These are phyloP conservation scores for Phania funesta DNA, from an alignment of 2,888 invertebrate genomes.

Conservation along the genomic window DNA sequence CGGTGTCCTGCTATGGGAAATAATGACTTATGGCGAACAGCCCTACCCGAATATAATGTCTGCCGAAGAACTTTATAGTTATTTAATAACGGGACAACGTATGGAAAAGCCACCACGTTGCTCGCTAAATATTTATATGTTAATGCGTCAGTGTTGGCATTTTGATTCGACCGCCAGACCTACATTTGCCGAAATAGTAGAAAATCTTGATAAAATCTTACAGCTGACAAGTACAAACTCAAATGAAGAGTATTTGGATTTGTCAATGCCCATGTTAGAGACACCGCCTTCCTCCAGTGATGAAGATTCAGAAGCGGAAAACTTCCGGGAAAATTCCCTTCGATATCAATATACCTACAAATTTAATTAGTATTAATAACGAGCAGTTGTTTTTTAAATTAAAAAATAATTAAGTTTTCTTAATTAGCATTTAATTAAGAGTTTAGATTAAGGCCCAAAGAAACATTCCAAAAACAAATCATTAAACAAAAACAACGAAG, in stretches of 20 bases:
- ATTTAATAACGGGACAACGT: constrained; percentile 93
- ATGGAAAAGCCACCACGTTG: constrained; percentile 99
- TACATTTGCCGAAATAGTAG: constrained; percentile 92
- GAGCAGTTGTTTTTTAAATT: not conserved
- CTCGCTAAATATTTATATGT: constrained; percentile 95
- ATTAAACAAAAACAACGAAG: not conserved
- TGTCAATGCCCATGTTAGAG: constrained; percentile 91
- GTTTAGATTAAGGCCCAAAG: not conserved
- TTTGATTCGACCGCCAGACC: constrained; percentile 94
- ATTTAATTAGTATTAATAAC: constrained; percentile 72
- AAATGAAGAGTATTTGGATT: constrained; percentile 94
- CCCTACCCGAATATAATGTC: constrained; percentile 98
- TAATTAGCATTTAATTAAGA: not conserved
- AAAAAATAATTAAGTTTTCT: constrained; percentile 19
- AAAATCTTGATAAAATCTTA: constrained; percentile 91
- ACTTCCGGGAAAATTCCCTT: constrained; percentile 73
- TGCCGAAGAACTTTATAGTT: constrained; percentile 95
- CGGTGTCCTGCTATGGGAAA: constrained; percentile 98
- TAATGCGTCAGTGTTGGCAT: constrained; percentile 99
- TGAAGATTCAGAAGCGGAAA: constrained; percentile 76
- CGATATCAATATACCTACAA: constrained; percentile 78
- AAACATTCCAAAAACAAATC: not conserved
- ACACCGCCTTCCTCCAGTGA: constrained; percentile 93
- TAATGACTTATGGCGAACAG: constrained; percentile 99
- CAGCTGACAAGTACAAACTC: constrained; percentile 82